Evolutionary conservation across 1,140 invertebrate species (phyloP).

Genomic region (Drosophila santomea): DNA sequence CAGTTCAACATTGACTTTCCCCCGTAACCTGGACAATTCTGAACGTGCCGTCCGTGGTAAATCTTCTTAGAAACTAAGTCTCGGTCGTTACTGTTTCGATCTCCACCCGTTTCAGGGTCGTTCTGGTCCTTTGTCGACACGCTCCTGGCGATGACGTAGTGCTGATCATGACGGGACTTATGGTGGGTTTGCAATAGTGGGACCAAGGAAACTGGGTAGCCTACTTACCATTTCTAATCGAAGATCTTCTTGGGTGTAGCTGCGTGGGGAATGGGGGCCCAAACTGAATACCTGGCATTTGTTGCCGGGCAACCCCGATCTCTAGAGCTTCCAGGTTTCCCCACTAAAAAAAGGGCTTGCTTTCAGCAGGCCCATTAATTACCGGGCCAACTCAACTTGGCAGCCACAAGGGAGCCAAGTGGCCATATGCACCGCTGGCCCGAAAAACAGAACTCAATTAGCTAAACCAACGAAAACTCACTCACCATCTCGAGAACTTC

Average conservation of each 20-base stretch:
- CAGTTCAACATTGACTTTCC: background rate
- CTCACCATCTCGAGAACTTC: slow-evolving; percentile 35
- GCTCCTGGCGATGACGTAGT: background rate
- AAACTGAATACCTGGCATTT: slow-evolving; percentile 46
- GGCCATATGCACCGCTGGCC: slow-evolving; percentile 47
- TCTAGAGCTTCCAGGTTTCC: slow-evolving; percentile 45
- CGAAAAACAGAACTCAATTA: slow-evolving; percentile 74
- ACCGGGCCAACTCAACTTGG: slow-evolving; percentile 45
- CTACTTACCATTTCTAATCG: slow-evolving; percentile 25
- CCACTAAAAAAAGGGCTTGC: slow-evolving; percentile 59
- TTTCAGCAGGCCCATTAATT: slow-evolving; percentile 69
- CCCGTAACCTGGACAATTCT: background rate
- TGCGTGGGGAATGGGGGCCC: slow-evolving; percentile 18
- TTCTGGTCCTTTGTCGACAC: background rate
- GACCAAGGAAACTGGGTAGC: background rate
- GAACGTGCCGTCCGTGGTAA: background rate
- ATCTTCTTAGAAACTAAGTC: background rate
- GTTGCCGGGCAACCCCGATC: slow-evolving; percentile 36
- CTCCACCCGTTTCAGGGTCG: background rate
- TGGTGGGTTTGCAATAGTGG: background rate
- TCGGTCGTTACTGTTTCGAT: background rate
- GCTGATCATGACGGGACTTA: background rate
- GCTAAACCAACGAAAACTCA: slow-evolving; percentile 47
- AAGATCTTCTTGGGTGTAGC: slow-evolving; percentile 21
- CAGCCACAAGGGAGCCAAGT: slow-evolving; percentile 72